Evolutionary conservation across 1,140 invertebrate species (phyloP), one percentile per base, ranked within the genome.

Genomic region (Meteorus sp.): DNA sequence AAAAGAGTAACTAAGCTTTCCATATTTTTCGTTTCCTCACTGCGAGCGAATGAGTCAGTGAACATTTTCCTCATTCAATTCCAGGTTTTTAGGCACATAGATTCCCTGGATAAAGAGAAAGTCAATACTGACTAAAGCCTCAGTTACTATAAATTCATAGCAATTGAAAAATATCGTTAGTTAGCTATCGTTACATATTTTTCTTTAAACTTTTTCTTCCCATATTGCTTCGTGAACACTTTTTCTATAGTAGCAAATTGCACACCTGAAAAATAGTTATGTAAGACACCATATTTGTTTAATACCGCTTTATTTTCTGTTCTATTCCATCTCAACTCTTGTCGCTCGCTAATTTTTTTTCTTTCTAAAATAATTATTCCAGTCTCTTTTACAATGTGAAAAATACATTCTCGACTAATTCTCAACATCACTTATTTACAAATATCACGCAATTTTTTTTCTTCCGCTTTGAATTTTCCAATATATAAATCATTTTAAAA

Each of bases 401-500:
- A 58, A 58, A 43, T 58, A 51, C 51, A 52, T 45, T 56, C 47
- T 52, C 33, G 48, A 39, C 4, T 41, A 39, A 33, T 51, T 15
- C 27, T 29, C 5, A 35, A 22, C 25, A 19, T 33, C 41, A 20
- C 19, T 17, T 37, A 50, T 44, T 27, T 44, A 43, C 44, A 60
- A n/a, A 51, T 41, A 50, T 55, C 43, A 25, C 35, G 45, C 27
- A 48, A 27, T 35, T 60, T 52, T 11, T 9, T 45, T 35, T 43
- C 41, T 25, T 29, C 11, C 4, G 17, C 6, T 23, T 23, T 47
- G 17, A 52, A 31, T 41, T 54, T 20, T n/a, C 43, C 31, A 9
- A 31, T 50, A 52, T 31, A 58, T 29, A 35, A n/a, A 47, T 23
- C 50, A 23, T 45, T 59, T 53, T 27, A 54, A 56, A 61, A 56